Percentiles rank a stretch among this genome's conserved stretches.
phyloP scores from a whole-genome alignment of 1,140 invertebrate species.

The Calosoma granatense region DNA sequence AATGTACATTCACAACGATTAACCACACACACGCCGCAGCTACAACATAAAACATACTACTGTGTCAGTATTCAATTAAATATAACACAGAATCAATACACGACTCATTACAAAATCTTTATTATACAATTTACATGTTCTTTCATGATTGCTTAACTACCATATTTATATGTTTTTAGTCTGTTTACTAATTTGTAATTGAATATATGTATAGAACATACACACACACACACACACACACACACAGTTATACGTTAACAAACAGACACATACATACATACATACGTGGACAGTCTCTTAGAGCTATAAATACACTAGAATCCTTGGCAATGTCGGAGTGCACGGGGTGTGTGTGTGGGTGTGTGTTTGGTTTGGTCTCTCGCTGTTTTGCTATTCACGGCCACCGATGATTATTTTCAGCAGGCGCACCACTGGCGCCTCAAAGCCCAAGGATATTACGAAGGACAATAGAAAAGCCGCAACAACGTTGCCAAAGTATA shows the following conservation, averaged over 20 bases:
- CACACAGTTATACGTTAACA: not conserved
- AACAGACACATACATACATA: not conserved
- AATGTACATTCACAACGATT: too few species aligned
- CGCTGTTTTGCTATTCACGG: not conserved
- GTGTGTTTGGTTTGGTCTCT: too few species aligned
- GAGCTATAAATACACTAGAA: not conserved
- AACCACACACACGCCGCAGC: too few species aligned
- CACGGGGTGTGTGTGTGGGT: too few species aligned
- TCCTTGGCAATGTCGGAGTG: not conserved
- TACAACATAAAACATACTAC: too few species aligned
- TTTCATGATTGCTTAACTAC: too few species aligned
- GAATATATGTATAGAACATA: not conserved
- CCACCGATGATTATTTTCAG: conserved; percentile 50
- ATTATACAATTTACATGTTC: too few species aligned
- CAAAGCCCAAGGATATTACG: conserved; percentile 62
- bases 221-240: conserved; percentile 1
- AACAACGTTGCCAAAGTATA: conserved; percentile 69
- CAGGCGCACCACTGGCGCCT: conserved; percentile 66
- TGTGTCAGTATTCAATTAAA: too few species aligned
- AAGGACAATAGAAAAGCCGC: conserved; percentile 67
- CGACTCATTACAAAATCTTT: too few species aligned
- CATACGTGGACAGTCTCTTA: not conserved
- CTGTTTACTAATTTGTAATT: too few species aligned
- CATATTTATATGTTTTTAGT: too few species aligned
- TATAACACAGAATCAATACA: too few species aligned